Evolutionary conservation across 2,888 invertebrate genomes (phyloP).

Genomic region (Drosophila nigricruria): DNA sequence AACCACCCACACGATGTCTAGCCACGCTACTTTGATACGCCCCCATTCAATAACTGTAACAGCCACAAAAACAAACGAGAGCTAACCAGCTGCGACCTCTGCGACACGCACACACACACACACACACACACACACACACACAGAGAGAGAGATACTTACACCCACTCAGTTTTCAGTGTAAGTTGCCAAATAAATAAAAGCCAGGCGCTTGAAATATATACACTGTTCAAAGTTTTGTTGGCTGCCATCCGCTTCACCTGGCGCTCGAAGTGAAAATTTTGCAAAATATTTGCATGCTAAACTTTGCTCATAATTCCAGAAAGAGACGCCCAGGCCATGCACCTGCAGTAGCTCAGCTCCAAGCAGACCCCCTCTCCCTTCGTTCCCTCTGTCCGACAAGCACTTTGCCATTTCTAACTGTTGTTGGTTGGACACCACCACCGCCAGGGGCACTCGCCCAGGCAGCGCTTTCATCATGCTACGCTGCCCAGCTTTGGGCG

Average conservation of each 20-base stretch:
- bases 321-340: constrained; percentile 16
- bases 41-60: constrained; percentile 65
- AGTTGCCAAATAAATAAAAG: constrained; percentile 73
- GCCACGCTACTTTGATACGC: constrained; percentile 23
- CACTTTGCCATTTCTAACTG: constrained; percentile 54
- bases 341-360: neutral
- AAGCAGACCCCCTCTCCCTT: neutral
- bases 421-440: constrained; percentile 29
- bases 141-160: constrained; percentile 2
- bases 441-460: constrained; percentile 22
- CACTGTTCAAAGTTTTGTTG: constrained; percentile 64
- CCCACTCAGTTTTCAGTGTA: constrained; percentile 26
- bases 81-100: constrained; percentile 64
- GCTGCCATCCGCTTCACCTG: constrained; percentile 66
- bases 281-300: constrained; percentile 78
- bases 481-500: constrained; percentile 49
- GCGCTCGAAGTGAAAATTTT: constrained; percentile 59
- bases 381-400: neutral
- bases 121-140: neutral
- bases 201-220: constrained; percentile 59
- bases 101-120: constrained; percentile 27
- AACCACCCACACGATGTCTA: constrained; percentile 37
- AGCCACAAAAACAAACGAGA: constrained; percentile 51
- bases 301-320: constrained; percentile 74
- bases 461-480: constrained; percentile 63